Evolutionary conservation across 2,888 invertebrate genomes (phyloP).

Genomic region (Theretra japonica): DNA sequence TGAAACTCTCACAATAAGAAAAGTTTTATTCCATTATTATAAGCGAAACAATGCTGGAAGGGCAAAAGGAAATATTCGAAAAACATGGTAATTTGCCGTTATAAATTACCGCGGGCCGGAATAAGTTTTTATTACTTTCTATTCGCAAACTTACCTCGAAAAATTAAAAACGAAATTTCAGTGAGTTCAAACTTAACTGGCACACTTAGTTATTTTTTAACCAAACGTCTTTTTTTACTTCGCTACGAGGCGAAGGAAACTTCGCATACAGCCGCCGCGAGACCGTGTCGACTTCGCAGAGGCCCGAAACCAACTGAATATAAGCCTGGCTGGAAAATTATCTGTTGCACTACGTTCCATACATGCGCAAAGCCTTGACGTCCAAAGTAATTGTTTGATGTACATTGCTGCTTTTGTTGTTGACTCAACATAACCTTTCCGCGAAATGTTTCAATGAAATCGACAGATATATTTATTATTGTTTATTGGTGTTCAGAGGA

Average conservation of each 20-base stretch:
- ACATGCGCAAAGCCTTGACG: slow-evolving; percentile 63
- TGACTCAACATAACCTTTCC: slow-evolving; percentile 1
- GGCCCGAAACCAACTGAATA: slow-evolving; percentile 62
- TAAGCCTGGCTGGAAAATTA: slow-evolving; percentile 56
- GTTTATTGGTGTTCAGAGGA: slow-evolving; percentile 45
- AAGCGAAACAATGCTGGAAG: neutral
- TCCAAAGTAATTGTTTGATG: slow-evolving; percentile 34
- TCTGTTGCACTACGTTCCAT: slow-evolving; percentile 63
- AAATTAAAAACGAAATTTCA: slow-evolving; percentile 5
- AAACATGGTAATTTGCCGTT: neutral
- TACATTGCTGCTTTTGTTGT: slow-evolving; percentile 45
- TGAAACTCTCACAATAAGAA: slow-evolving; percentile 14
- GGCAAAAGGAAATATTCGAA: slow-evolving; percentile 4
- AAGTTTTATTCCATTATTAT: slow-evolving; percentile 22
- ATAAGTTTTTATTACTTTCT: slow-evolving; percentile 15
- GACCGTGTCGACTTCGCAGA: slow-evolving; percentile 52
- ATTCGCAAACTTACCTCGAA: slow-evolving; percentile 22
- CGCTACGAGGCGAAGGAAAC: slow-evolving; percentile 56
- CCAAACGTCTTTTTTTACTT: slow-evolving; percentile 50
- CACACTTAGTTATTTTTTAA: slow-evolving; percentile 45
- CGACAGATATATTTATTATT: slow-evolving; percentile 23
- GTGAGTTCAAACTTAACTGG: slow-evolving; percentile 43
- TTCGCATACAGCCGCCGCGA: slow-evolving; percentile 48
- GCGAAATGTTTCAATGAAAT: slow-evolving; percentile 43
- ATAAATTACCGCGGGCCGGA: neutral